Evolutionary conservation across 2,113 vertebrate species (phyloP).

Genomic region (Mesocricetus auratus): DNA sequence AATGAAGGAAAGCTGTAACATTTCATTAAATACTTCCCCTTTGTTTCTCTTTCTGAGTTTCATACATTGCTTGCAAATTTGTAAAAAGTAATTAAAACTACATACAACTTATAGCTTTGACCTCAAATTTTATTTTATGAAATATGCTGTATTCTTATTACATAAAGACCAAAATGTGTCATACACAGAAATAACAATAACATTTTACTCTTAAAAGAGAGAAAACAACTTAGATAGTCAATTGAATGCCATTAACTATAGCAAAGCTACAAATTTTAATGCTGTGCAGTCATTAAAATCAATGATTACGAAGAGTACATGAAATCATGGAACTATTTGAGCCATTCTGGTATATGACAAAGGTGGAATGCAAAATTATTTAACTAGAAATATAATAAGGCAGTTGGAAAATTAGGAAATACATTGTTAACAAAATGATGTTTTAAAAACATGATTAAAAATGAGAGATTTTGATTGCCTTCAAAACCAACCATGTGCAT

Average conservation of each 20-base stretch:
- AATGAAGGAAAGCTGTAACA: background rate
- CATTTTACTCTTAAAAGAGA: slow-evolving; percentile 22
- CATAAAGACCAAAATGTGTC: background rate
- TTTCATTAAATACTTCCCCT: background rate
- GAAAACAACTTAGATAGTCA: slow-evolving; percentile 10
- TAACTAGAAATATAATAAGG: slow-evolving; percentile 1
- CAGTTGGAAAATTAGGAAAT: slow-evolving; percentile 7
- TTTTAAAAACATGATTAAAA: slow-evolving; percentile 2
- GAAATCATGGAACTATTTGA: background rate
- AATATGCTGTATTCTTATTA: background rate
- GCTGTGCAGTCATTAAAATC: background rate
- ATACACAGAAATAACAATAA: background rate
- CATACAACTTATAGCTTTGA: background rate
- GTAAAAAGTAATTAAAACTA: slow-evolving; percentile 9
- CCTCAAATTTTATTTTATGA: background rate
- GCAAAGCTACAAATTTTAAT: background rate
- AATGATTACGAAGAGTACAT: background rate
- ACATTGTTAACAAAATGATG: background rate
- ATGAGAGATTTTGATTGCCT: background rate
- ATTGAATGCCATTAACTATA: slow-evolving; percentile 3
- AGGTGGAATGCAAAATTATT: background rate
- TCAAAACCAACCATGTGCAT: background rate
- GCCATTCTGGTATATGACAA: background rate
- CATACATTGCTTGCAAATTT: background rate
- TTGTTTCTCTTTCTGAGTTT: background rate